Percentiles rank a stretch among this genome's conserved stretches.
phyloP scores from a whole-genome alignment of 2,113 vertebrate species.

The Oncorhynchus tshawytscha region DNA sequence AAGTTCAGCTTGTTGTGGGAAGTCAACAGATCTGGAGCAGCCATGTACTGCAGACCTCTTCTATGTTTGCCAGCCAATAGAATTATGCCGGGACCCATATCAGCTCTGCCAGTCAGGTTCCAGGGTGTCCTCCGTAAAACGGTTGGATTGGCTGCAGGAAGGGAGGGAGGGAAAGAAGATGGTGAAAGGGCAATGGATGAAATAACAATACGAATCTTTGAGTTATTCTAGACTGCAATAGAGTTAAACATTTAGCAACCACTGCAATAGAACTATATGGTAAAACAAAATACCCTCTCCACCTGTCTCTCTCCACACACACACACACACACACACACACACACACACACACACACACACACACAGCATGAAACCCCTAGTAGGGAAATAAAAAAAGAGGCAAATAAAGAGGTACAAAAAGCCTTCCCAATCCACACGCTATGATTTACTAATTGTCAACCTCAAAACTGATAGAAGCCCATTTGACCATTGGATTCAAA shows the following conservation, averaged over 20 bases:
- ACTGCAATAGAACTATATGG: too few species aligned
- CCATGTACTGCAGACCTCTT: neutral
- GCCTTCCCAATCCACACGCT: too few species aligned
- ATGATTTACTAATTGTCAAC: conserved; percentile 3
- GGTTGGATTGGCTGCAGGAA: conserved; percentile 67
- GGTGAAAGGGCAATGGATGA: too few species aligned
- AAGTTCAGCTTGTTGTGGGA: neutral
- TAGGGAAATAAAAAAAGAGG: neutral
- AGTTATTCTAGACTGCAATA: too few species aligned
- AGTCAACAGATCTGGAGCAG: neutral
- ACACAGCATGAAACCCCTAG: conserved; percentile 8
- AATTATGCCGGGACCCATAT: conserved; percentile 54
- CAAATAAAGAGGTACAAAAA: too few species aligned
- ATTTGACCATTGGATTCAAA: conserved; percentile 16
- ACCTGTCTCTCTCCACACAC: too few species aligned
- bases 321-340: too few species aligned
- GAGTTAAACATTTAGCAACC: too few species aligned
- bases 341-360: neutral
- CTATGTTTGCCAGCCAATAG: conserved; percentile 13
- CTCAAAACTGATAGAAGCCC: conserved; percentile 19
- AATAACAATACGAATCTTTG: too few species aligned
- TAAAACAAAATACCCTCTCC: too few species aligned
- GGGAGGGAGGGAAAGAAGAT: conserved; percentile 17
- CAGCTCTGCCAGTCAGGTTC: conserved; percentile 75
- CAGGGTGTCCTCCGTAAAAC: conserved; percentile 67